A percentile compares a stretch with the other conserved stretches of the same genome.
These are phyloP conservation scores for Gortyna flavago DNA, from an alignment of 2,888 invertebrate species.

Conservation along the genomic window DNA sequence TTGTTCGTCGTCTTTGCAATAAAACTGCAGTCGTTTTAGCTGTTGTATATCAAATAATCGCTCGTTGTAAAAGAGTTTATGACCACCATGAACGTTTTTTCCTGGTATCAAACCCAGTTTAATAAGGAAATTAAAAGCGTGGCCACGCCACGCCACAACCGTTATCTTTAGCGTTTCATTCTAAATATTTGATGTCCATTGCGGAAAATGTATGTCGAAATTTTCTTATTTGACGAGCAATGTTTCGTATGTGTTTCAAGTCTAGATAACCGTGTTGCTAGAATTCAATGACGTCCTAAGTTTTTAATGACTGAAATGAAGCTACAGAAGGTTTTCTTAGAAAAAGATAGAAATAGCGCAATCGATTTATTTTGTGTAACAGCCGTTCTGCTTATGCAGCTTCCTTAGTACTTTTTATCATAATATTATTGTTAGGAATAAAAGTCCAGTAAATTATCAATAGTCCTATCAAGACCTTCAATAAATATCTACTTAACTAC, in stretches of 20 bases:
- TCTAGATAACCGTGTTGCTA: slow-evolving; percentile 28
- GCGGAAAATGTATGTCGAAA: slow-evolving; percentile 19
- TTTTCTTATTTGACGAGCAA: slow-evolving; percentile 17
- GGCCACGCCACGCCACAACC: slow-evolving; percentile 1
- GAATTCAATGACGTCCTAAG: slow-evolving; percentile 10
- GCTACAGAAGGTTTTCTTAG: slow-evolving; percentile 6
- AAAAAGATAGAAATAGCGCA: neutral
- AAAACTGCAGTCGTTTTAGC: slow-evolving; percentile 21
- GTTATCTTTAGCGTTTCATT: slow-evolving; percentile 24
- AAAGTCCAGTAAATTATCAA: neutral
- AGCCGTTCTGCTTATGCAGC: neutral
- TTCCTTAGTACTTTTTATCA: neutral
- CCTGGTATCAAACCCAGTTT: slow-evolving; percentile 16
- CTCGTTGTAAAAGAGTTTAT: slow-evolving; percentile 11
- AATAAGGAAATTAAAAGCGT: slow-evolving; percentile 14
- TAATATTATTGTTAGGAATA: neutral
- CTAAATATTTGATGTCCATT: slow-evolving; percentile 24
- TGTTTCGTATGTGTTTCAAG: slow-evolving; percentile 6
- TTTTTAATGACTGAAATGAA: slow-evolving; percentile 17
- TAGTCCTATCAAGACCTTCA: neutral
- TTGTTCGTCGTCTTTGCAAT: slow-evolving; percentile 24
- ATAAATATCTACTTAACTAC: slow-evolving; percentile 9
- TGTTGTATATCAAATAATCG: neutral
- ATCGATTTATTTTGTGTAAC: slow-evolving; percentile 13
- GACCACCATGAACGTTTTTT: slow-evolving; percentile 12